Conservation (phyloP, 2,797 vertebrate species). For the Sarcophilus harrisii region DNA sequence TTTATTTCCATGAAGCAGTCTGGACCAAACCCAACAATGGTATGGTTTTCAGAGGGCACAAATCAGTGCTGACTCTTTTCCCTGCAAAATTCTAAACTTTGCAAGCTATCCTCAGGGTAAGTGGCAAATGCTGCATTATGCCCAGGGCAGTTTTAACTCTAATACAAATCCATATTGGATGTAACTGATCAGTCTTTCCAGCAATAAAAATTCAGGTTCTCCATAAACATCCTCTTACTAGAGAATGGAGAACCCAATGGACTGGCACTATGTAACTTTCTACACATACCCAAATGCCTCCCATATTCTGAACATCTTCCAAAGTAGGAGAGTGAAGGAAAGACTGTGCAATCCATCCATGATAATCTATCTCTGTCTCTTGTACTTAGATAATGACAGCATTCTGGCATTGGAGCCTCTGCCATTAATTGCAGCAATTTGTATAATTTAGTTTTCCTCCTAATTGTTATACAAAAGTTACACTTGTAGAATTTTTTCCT, state of each 20-base stretch:
- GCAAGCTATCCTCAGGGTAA: background rate
- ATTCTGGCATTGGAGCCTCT: background rate
- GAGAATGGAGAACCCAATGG: background rate
- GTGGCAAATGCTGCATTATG: background rate
- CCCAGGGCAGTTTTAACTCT: background rate
- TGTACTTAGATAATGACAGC: background rate
- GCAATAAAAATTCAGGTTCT: background rate
- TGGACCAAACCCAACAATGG: fast-evolving
- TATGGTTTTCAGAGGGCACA: background rate
- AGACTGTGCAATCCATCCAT: background rate
- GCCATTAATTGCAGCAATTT: conserved; percentile 30
- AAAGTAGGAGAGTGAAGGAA: background rate
- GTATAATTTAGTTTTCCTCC: conserved; percentile 32
- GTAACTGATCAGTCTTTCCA: background rate
- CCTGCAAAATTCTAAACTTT: background rate
- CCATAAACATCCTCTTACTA: background rate
- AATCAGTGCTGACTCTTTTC: background rate
- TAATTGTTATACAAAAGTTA: conserved; percentile 40
- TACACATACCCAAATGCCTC: background rate
- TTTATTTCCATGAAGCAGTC: background rate
- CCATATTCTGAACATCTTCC: background rate
- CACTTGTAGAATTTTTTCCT: conserved; percentile 17
- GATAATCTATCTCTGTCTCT: background rate
- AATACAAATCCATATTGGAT: background rate
- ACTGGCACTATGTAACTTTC: background rate